These are phyloP conservation scores for Rhagonycha fulva DNA, from an alignment of 2,888 invertebrate species.

Conservation along the genomic window DNA sequence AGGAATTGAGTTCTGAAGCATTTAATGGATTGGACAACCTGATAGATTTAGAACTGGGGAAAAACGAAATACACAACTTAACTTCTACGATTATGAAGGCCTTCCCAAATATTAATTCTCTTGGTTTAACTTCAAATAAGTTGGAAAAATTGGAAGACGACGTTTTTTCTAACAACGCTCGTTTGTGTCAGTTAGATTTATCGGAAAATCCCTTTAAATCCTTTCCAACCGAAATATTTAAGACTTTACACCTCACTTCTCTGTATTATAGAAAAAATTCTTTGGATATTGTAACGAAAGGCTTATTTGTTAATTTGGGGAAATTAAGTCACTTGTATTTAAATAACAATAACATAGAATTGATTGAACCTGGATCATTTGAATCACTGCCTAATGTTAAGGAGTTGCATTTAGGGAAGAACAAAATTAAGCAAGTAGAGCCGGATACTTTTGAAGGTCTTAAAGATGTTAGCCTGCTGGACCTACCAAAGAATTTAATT, in stretches of 20 bases:
- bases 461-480: neutral
- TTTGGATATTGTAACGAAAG: neutral
- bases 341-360: neutral
- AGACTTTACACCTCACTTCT: neutral
- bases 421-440: constrained; percentile 2
- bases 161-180: neutral
- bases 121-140: constrained; percentile 1
- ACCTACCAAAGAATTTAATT: constrained; percentile 15
- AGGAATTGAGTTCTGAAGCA: neutral
- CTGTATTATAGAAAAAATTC: neutral
- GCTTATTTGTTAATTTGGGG: neutral
- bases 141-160: neutral
- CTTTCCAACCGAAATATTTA: constrained; percentile 7
- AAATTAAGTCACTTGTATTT: constrained; percentile 2
- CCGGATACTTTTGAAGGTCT: neutral
- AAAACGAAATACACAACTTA: neutral
- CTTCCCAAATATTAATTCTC: neutral
- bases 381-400: neutral
- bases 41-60: neutral
- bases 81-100: neutral
- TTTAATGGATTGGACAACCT: constrained; percentile 7
- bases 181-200: neutral
- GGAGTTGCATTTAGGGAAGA: constrained; percentile 9
- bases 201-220: neutral
- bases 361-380: constrained; percentile 5